Evolutionary conservation across 2,888 invertebrate species (phyloP).

Genomic region (Hesperia comma): DNA sequence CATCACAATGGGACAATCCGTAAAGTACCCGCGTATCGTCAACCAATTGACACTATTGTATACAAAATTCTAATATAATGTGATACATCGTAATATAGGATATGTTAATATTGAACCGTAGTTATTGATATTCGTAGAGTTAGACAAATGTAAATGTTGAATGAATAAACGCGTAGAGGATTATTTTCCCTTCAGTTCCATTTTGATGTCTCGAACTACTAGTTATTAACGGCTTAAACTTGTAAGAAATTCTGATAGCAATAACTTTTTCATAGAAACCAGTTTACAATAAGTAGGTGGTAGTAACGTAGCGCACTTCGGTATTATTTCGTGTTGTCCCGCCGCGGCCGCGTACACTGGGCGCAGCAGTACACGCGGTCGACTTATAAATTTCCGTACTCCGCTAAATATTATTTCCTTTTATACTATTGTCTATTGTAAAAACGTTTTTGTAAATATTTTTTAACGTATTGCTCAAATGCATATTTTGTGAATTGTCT

Average conservation of each 20-base stretch:
- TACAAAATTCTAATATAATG: slow-evolving; percentile 81
- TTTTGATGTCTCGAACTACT: slow-evolving; percentile 48
- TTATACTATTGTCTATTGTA: slow-evolving; percentile 56
- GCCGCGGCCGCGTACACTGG: background rate
- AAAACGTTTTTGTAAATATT: slow-evolving; percentile 78
- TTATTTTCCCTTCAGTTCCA: slow-evolving; percentile 44
- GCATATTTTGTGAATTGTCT: slow-evolving; percentile 83
- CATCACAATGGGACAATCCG: background rate
- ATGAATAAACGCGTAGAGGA: slow-evolving; percentile 31
- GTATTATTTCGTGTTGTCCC: slow-evolving; percentile 14
- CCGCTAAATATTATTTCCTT: slow-evolving; percentile 47
- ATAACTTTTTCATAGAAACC: slow-evolving; percentile 48
- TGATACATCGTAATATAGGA: slow-evolving; percentile 73
- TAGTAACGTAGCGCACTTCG: slow-evolving; percentile 26
- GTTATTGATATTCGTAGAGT: slow-evolving; percentile 58
- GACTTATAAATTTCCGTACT: slow-evolving; percentile 42
- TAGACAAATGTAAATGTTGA: slow-evolving; percentile 51
- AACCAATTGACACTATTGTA: slow-evolving; percentile 50
- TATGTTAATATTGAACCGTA: slow-evolving; percentile 56
- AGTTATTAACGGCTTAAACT: slow-evolving; percentile 40
- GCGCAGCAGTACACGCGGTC: background rate
- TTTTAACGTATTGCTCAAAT: slow-evolving; percentile 82
- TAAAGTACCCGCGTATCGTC: slow-evolving; percentile 40
- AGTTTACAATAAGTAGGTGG: slow-evolving; percentile 40
- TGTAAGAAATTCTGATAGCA: slow-evolving; percentile 52